phyloP scores from a whole-genome alignment of 1,140 invertebrate genomes.

The Meloidogyne floridensis region DNA sequence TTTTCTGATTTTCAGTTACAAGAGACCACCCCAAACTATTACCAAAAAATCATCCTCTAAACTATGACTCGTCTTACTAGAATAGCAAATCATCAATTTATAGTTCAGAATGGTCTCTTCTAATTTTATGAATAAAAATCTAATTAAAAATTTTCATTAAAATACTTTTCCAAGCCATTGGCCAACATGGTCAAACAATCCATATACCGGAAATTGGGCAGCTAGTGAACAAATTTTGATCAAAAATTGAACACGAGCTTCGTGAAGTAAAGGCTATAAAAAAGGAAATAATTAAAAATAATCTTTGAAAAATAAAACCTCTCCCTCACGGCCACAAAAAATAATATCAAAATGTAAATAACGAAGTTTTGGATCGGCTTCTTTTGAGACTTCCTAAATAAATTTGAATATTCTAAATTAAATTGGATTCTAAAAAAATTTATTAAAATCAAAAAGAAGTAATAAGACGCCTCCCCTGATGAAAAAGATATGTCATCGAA shows the following conservation, averaged over 20 bases:
- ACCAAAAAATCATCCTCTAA: no score
- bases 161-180: conserved; percentile 23
- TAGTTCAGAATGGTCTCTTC: no score
- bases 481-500: no score
- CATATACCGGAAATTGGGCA: conserved; percentile 19
- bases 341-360: conserved; percentile 32
- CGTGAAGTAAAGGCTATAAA: conserved; percentile 22
- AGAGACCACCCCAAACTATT: no score
- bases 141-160: not conserved
- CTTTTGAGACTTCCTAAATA: conserved; percentile 21
- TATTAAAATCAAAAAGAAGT: not conserved
- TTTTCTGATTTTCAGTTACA: no score
- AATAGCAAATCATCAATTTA: no score
- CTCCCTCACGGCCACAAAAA: conserved; percentile 28
- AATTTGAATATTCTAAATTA: not conserved
- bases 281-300: not conserved
- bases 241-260: conserved; percentile 27
- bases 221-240: conserved; percentile 27
- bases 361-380: conserved; percentile 21
- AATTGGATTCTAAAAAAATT: not conserved
- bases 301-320: conserved; percentile 18
- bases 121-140: not conserved
- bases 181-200: conserved; percentile 22
- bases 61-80: no score
- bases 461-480: no score